These are phyloP conservation scores for Myiozetetes cayanensis DNA, from an alignment of 2,113 vertebrate species.

Conservation along the genomic window DNA sequence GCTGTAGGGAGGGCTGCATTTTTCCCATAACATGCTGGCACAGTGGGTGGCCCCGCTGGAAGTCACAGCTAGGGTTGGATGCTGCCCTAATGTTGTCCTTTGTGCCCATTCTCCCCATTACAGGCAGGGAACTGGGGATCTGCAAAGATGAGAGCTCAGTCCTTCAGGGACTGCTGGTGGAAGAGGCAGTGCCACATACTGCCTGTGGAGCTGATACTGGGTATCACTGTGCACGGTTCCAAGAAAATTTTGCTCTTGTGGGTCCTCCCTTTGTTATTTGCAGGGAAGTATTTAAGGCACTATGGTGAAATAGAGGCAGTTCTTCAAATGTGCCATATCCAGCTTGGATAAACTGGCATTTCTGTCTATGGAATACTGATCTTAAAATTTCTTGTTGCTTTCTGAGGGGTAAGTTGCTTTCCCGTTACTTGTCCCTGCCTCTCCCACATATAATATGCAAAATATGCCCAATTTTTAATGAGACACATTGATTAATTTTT, in stretches of 20 bases:
- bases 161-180: background rate
- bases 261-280: accelerated
- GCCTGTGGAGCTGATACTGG: accelerated
- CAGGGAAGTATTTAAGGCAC: background rate
- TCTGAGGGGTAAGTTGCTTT: background rate
- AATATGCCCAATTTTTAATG: background rate
- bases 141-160: background rate
- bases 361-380: background rate
- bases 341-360: background rate
- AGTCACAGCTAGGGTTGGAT: accelerated
- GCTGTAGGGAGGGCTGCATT: background rate
- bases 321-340: background rate
- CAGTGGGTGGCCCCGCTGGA: background rate
- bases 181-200: accelerated
- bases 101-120: accelerated
- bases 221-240: background rate
- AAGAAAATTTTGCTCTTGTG: background rate
- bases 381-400: background rate
- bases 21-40: background rate
- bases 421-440: background rate
- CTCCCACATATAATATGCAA: background rate
- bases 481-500: background rate
- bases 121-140: background rate
- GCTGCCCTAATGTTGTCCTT: background rate
- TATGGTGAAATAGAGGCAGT: background rate